These are phyloP conservation scores for Labeo rohita DNA, from an alignment of 2,113 vertebrate species.

Conservation along the genomic window DNA sequence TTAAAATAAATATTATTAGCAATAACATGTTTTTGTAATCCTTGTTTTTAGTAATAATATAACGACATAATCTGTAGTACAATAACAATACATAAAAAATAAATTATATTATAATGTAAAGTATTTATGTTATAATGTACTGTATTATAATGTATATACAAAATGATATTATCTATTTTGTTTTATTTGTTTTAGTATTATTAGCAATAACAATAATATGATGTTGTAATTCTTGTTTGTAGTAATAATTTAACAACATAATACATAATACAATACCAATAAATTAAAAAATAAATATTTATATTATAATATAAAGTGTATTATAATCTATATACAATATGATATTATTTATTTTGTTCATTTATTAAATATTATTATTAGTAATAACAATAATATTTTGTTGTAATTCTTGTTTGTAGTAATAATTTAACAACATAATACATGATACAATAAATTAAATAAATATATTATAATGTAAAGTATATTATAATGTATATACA, in stretches of 20 bases:
- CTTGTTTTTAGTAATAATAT: not conserved
- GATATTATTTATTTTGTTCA: not conserved
- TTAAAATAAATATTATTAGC: too few relatives aligned
- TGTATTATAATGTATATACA: not conserved
- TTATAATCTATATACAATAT: not conserved
- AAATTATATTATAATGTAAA: not conserved
- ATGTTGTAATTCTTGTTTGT: too few relatives aligned
- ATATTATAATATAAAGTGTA: not conserved
- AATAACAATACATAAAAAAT: too few relatives aligned
- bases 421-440: too few relatives aligned
- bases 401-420: too few relatives aligned
- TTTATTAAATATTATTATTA: not conserved
- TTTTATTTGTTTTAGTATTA: not conserved
- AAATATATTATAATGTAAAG: too few relatives aligned
- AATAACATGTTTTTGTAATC: too few relatives aligned
- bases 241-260: not conserved
- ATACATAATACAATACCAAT: not conserved
- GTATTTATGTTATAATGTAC: not conserved
- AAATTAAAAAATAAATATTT: not conserved
- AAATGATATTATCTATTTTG: not conserved
- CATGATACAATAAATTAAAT: too few relatives aligned
- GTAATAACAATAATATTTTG: not conserved
- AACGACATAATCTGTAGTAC: not conserved
- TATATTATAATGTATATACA: not conserved
- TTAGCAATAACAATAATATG: not conserved